These are phyloP conservation scores for Tachina lurida DNA, from an alignment of 2,888 invertebrate species.

Conservation along the genomic window DNA sequence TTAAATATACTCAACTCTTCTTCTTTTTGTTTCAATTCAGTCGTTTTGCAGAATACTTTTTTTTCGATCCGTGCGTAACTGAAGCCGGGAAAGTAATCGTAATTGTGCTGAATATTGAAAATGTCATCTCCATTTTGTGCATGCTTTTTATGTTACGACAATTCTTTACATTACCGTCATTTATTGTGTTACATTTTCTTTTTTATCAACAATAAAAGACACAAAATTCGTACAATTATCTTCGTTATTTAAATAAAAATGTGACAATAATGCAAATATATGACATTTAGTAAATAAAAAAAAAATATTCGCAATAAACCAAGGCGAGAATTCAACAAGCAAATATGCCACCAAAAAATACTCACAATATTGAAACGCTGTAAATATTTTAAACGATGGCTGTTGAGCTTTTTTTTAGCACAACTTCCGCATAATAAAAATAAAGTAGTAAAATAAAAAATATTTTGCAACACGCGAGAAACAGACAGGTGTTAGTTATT, in stretches of 20 bases:
- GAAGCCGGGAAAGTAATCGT: too few species aligned
- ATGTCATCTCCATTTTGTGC: too few species aligned
- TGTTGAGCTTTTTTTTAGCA: constrained; percentile 4
- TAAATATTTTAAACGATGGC: constrained; percentile 31
- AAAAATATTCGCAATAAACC: constrained; percentile 23
- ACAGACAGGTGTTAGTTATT: constrained; percentile 22
- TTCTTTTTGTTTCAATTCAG: too few species aligned
- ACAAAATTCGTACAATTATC: too few species aligned
- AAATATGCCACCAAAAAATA: constrained; percentile 41
- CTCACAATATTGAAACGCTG: constrained; percentile 47
- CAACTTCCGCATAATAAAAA: constrained; percentile 51
- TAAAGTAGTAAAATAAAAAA: constrained; percentile 19
- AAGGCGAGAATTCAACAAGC: constrained; percentile 17
- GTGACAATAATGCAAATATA: not conserved
- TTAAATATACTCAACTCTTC: too few species aligned
- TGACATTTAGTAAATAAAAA: constrained; percentile 29
- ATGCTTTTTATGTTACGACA: too few species aligned
- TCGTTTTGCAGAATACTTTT: too few species aligned
- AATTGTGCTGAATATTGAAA: too few species aligned
- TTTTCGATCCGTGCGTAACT: too few species aligned
- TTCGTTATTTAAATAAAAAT: not conserved
- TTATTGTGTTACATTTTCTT: too few species aligned
- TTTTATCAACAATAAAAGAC: too few species aligned
- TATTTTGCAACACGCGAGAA: constrained; percentile 7
- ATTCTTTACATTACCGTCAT: too few species aligned